Evolutionary conservation across 2,797 vertebrate genomes (phyloP), one percentile per base, ranked within the genome.

Genomic region (Anas capensis): DNA sequence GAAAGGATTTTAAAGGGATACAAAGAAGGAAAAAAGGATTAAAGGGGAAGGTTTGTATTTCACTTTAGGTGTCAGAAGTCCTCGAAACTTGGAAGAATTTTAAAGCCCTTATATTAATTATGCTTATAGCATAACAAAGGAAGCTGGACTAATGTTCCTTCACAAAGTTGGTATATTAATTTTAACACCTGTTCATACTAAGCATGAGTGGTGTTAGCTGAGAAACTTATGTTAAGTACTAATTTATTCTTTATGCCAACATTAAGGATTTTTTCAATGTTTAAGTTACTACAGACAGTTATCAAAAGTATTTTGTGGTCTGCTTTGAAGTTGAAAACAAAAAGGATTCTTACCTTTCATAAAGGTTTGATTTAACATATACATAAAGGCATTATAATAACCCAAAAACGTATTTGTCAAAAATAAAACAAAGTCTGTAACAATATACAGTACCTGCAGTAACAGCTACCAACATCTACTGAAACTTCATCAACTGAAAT

Each of bases 401-500:
- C 33, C 77, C 18, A 38, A 76, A 77, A 61, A 8, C 1, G 2
- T 57, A 86, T 38, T 42, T 77, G 15, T 48, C 1, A 0, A 11
- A 11, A 86, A 56, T 75, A 29, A 89, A 85, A 66, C 80, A 4
- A 91, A 34, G 3, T 2, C 0, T 14, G 8, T 49, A 54, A 40
- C 3, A 57, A 8, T 14, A 68, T 66, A 49, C 48, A 49, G 24
- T 26, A 49, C 48, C 48, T 49, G 24, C 14, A 51, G 49, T 51
- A 51, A 15, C 24, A 51, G 46, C 29, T 49, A 20, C 46, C n/a
- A 62, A 27, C 8, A 70, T 92, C 69, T 40, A 60, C 13, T 80
- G 38, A 77, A 70, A 70, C 11, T 82, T 82, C 48, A 61, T 19
- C 48, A 65, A 14, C 40, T 84, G 56, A 92, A 92, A 65, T 56